Evolutionary conservation across 2,797 vertebrate species (phyloP).

Genomic region (Cuculus canorus): DNA sequence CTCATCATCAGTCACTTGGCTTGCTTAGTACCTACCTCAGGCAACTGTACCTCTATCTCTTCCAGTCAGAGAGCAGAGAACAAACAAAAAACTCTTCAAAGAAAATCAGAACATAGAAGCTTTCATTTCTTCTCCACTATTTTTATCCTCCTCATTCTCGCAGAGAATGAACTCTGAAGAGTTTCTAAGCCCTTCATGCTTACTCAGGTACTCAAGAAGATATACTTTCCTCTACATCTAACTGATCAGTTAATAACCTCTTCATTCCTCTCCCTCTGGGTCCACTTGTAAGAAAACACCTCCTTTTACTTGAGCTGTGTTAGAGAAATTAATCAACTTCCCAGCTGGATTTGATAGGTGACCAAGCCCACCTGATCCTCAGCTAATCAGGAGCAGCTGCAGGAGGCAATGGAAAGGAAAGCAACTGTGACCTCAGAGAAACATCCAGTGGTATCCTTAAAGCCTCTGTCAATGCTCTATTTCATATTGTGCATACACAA

Average conservation of each 20-base stretch:
- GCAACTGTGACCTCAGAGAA: background rate
- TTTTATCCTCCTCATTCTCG: background rate
- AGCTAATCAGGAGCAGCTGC: background rate
- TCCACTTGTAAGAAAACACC: background rate
- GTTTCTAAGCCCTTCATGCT: background rate
- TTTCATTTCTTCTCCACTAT: background rate
- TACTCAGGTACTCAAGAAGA: background rate
- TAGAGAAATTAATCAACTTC: background rate
- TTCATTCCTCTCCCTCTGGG: rapidly evolving
- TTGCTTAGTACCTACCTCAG: background rate
- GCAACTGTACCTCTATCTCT: background rate
- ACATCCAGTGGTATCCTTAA: background rate
- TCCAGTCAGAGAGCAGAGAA: background rate
- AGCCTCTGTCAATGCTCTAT: background rate
- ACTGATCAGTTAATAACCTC: background rate
- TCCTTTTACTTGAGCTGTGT: background rate
- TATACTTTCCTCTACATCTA: background rate
- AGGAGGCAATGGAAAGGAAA: background rate
- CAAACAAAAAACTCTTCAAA: background rate
- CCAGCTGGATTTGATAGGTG: background rate
- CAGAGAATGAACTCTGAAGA: background rate
- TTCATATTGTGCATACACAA: background rate
- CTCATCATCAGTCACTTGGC: background rate
- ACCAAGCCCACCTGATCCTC: background rate
- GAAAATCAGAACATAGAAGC: background rate